Evolutionary conservation across 2,797 vertebrate species (phyloP), one percentile per base, ranked within the genome.

Genomic region (Coendou prehensilis): DNA sequence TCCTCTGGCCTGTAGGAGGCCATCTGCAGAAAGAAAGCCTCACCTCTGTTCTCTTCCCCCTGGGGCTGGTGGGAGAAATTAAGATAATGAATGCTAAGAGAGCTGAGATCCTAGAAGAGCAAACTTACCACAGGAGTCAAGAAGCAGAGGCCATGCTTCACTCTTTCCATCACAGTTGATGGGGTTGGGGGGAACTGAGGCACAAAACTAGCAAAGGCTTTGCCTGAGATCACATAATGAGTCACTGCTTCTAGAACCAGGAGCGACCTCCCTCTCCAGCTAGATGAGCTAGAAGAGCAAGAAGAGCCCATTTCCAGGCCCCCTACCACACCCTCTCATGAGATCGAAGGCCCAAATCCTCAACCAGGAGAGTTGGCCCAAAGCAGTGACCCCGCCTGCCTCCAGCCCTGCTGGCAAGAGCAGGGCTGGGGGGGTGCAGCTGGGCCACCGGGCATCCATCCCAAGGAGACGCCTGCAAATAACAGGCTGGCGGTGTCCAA

Each of bases 381-480:
- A 89, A 88, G 82, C 67, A 86, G 28, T 41, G 78, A 45, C 78
- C 79, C 59, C 73, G 28, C 71, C 64, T 67, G 64, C 30, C 41
- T 83, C 75, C 30, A 89, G 54, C 50, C 79, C 54, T 69, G 54
- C 76, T n/a, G 41, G 57, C 33, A 71, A 91, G 41, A 78, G 73
- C 10, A 52, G 30, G 45, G 37, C 45, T 37, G 22, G 23, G 13
- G 26, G 20, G 15, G n/a, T n/a, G 10, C 69, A 89, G 89, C 84
- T 75, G 81, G 64, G 78, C 37, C 86, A 59, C 81, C n/a, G 64
- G 89, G 71, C 87, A 79, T 20, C 37, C 64, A 86, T 75, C 75
- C 92, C 84, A 80, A 63, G 56, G 71, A 97, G 83, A 89, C 0
- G 15, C 64, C 78, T 93, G 10, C 45, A 96, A 76, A 93, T 87